These are phyloP conservation scores for Hystrix cristata DNA, from an alignment of 2,113 vertebrate genomes.

Conservation along the genomic window DNA sequence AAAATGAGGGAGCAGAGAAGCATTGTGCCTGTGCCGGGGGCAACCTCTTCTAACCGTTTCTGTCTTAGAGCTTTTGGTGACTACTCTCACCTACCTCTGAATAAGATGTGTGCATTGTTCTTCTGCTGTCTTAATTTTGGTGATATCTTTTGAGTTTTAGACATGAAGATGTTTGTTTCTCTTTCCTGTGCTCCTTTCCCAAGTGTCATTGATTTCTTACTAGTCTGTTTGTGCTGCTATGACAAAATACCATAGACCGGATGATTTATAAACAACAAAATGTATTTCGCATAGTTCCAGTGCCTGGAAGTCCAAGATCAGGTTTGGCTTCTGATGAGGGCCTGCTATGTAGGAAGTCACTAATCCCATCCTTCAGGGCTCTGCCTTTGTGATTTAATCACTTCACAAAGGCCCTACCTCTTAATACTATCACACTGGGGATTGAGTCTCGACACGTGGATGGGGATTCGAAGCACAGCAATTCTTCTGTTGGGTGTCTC, in stretches of 20 bases:
- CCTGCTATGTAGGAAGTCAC: neutral
- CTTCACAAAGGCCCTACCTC: neutral
- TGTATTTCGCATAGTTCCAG: neutral
- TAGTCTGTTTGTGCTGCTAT: neutral
- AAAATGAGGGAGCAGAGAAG: neutral
- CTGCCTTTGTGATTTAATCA: neutral
- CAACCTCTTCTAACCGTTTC: neutral
- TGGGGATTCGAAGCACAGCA: neutral
- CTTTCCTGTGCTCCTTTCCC: neutral
- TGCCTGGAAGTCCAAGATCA: neutral
- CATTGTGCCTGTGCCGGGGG: neutral
- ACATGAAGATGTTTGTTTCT: neutral
- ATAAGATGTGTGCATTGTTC: neutral
- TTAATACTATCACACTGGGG: neutral
- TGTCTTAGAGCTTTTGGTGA: neutral
- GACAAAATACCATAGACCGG: neutral
- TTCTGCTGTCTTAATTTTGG: too few relatives aligned
- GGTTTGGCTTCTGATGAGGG: neutral
- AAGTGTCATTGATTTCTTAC: neutral
- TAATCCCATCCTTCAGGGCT: neutral
- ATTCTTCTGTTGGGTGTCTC: neutral
- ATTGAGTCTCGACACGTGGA: neutral
- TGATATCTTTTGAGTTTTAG: neutral
- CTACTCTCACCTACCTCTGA: neutral
- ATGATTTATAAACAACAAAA: neutral